Conservation (phyloP, 2,888 invertebrate genomes). For the Lottia scabra region DNA sequence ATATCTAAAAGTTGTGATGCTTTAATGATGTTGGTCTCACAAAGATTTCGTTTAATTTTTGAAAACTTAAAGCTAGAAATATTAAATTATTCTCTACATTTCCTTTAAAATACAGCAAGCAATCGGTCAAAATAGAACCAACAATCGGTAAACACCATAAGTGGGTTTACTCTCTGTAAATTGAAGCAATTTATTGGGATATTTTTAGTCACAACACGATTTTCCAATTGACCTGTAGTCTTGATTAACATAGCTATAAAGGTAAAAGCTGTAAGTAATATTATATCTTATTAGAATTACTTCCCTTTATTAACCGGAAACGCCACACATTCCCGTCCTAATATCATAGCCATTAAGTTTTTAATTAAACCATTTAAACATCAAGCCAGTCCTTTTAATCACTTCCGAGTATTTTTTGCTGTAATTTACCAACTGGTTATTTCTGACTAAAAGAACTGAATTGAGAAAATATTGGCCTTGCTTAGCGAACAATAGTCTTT, state of each 20-base stretch:
- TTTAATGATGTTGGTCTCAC: no score
- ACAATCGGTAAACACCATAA: background rate
- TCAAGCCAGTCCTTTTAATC: background rate
- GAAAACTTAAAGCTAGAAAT: no score
- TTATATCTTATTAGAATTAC: background rate
- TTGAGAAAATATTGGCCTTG: background rate
- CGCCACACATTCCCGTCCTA: background rate
- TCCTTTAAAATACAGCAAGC: no score
- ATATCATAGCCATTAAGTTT: background rate
- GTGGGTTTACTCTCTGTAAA: background rate
- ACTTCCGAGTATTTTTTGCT: conserved; percentile 4
- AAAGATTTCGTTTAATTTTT: no score
- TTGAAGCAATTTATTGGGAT: background rate
- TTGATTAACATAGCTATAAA: background rate
- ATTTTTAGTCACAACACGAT: background rate
- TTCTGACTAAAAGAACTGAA: background rate
- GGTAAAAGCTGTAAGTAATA: background rate
- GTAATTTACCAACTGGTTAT: background rate
- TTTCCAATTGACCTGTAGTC: background rate
- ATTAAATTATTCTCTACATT: no score
- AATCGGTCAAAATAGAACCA: no score
- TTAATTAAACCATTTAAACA: conserved; percentile 4
- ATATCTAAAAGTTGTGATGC: no score
- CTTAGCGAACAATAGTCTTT: background rate
- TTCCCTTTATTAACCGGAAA: background rate